Conservation (phyloP, 2,797 vertebrate species). For the Eremophila alpestris region DNA sequence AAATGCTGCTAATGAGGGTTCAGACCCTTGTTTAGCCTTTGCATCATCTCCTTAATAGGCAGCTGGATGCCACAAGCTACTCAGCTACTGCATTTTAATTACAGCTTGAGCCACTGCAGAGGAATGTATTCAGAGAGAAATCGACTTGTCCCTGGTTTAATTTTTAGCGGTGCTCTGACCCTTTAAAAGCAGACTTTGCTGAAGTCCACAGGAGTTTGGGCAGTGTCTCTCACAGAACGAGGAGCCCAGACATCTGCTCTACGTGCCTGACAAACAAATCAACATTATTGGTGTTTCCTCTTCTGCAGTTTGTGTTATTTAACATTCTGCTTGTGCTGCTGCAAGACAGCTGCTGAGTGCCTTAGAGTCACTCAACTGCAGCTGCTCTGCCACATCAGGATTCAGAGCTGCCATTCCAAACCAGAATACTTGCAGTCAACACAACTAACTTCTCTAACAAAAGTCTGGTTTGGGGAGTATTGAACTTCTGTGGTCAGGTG, state of each 20-base stretch:
- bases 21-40: background rate
- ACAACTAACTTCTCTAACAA: background rate
- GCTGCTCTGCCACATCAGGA: background rate
- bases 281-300: background rate
- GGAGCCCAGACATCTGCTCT: background rate
- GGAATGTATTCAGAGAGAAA: background rate
- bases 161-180: background rate
- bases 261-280: background rate
- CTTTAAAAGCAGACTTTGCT: background rate
- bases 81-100: background rate
- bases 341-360: background rate
- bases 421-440: background rate
- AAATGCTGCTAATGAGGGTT: conserved; percentile 31
- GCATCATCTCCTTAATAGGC: background rate
- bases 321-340: background rate
- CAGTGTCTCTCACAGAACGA: background rate
- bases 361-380: background rate
- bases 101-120: background rate
- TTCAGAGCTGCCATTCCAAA: background rate
- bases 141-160: background rate
- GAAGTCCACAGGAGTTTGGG: background rate
- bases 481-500: background rate
- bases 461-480: background rate
- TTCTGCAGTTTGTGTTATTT: background rate
- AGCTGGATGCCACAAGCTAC: background rate